Conservation (phyloP, 2,888 invertebrate genomes). For the Drosophila meridionalis region DNA sequence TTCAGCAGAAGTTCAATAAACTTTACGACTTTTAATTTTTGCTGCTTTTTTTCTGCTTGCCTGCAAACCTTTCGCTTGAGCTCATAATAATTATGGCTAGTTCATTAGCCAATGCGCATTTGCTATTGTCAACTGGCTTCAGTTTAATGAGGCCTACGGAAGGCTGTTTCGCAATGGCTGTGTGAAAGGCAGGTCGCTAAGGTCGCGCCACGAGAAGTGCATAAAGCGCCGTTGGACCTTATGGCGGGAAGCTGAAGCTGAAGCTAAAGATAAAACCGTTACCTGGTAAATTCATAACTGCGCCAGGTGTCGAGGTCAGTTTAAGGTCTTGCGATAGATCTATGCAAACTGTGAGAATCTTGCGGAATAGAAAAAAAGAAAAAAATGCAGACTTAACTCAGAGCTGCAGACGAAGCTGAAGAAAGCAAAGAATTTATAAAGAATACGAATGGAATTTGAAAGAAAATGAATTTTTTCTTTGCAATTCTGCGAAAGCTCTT, state of each 20-base stretch:
- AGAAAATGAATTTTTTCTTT: neutral
- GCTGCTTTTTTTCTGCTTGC: neutral
- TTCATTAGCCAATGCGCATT: constrained; percentile 47
- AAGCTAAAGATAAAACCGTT: neutral
- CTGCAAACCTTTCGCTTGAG: constrained; percentile 57
- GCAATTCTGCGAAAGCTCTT: neutral
- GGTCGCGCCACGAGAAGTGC: constrained; percentile 10
- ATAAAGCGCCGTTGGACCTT: constrained; percentile 2
- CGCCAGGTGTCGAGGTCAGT: constrained; percentile 13
- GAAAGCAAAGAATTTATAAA: constrained; percentile 5
- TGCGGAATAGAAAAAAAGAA: neutral
- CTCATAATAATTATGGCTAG: constrained; percentile 37
- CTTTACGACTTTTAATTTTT: constrained; percentile 32
- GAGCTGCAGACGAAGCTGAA: neutral
- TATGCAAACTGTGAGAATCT: neutral
- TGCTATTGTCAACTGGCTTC: constrained; percentile 59
- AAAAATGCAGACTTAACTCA: neutral
- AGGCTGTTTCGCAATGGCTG: constrained; percentile 23
- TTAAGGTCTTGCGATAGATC: neutral
- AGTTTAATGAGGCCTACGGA: constrained; percentile 51
- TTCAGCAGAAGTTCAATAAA: constrained; percentile 69
- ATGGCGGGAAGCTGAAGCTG: neutral
- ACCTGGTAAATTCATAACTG: neutral
- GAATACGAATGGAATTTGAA: neutral
- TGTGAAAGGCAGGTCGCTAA: constrained; percentile 28